Percentiles rank a stretch among this genome's conserved stretches.
These are phyloP conservation scores for Philantomba maxwellii DNA, from an alignment of 2,113 vertebrate species.

Conservation along the genomic window DNA sequence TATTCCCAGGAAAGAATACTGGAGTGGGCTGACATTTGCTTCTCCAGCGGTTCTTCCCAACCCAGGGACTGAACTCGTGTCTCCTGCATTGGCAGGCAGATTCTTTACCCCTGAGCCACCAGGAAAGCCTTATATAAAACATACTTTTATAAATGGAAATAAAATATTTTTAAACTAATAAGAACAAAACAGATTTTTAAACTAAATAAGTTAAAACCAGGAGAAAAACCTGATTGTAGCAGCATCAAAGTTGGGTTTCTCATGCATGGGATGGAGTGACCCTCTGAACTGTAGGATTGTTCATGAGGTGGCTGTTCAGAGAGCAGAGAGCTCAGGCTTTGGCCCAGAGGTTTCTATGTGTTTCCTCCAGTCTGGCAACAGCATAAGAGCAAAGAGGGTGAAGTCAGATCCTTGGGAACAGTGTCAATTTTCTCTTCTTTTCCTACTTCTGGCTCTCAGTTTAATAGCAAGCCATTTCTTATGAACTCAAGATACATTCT, in stretches of 20 bases:
- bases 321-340: not conserved
- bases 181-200: not conserved
- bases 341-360: not conserved
- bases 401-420: not conserved
- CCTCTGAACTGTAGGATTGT: not conserved
- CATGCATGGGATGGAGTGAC: accelerated
- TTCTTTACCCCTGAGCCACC: not conserved
- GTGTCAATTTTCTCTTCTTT: not conserved
- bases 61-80: not conserved
- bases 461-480: not conserved
- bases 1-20: not conserved
- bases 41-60: not conserved
- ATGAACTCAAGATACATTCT: not conserved
- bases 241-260: not conserved
- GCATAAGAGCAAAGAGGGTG: not conserved
- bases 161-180: not conserved
- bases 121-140: not conserved
- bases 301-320: not conserved
- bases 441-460: not conserved
- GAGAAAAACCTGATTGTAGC: not conserved
- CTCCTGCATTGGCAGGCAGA: not conserved
- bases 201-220: not conserved
- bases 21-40: not conserved
- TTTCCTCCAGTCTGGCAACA: not conserved
- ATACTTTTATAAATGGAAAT: not conserved